Evolutionary conservation across 2,888 invertebrate species (phyloP), one percentile per base, ranked within the genome.

Genomic region (Chloroclysta siterata): DNA sequence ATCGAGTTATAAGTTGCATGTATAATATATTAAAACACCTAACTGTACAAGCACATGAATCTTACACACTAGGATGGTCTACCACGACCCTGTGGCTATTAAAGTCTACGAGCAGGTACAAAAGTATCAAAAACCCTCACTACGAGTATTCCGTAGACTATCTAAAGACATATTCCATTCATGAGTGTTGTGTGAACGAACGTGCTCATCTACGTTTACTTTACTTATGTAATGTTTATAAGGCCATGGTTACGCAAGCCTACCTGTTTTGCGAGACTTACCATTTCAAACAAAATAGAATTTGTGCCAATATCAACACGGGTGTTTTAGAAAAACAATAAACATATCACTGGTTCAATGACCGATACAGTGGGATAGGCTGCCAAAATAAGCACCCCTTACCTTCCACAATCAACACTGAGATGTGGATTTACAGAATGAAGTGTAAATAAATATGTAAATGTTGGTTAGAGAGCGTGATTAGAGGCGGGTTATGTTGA

Each of bases 351-450:
- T 65, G 76, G 90, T 89, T 90, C 90, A 86, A 75, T 84, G 88
- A 84, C 90, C 90, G 85, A 78, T 82, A 80, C 77, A 80, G 75
- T 74, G 75, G 73, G 48, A 74, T 76, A 72, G 81, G 80, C 80
- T 90, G 90, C 90, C 90, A 91, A 91, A 86, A 83, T 80, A 90
- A 90, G 89, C 90, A 87, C 81, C 84, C 81, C 84, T 84, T 85
- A 82, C 83, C 84, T 83, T 82, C 76, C 81, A 81, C 82, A 85
- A 83, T 79, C 75, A 74, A 72, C 70, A 68, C 68, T 70, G 71
- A 73, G 66, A 70, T 73, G 69, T 74, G 68, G 63, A 68, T 71
- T 73, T 69, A 63, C 67, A 55, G 63, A 73, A 74, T 68, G 59
- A 69, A 68, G 53, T 66, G 62, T 72, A 70, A 71, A 72, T 72